phyloP scores from a whole-genome alignment of 2,888 invertebrate species.

The Thalpophila matura region DNA sequence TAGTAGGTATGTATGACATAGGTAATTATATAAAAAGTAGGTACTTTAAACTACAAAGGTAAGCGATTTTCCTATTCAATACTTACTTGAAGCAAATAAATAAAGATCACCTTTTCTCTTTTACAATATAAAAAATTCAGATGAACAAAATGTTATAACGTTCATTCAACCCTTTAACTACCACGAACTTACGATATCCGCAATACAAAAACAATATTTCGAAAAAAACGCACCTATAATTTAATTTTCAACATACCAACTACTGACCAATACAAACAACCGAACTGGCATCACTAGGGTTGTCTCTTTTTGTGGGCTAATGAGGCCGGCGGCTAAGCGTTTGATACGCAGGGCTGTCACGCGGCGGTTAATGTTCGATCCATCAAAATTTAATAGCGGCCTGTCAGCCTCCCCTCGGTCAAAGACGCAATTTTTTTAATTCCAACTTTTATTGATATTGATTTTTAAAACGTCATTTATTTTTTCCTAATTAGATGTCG shows the following conservation, averaged over 20 bases:
- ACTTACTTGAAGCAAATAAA: too few relatives aligned
- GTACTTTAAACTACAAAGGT: too few relatives aligned
- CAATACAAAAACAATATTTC: conserved; percentile 6
- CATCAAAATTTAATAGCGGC: conserved; percentile 77
- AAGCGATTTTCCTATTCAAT: too few relatives aligned
- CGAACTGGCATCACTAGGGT: conserved; percentile 40
- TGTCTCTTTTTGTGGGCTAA: conserved; percentile 70
- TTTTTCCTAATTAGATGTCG: conserved; percentile 51
- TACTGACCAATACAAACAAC: conserved; percentile 32
- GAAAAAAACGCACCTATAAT: background rate
- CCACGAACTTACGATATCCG: background rate
- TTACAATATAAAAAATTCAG: too few relatives aligned
- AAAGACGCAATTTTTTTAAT: conserved; percentile 61
- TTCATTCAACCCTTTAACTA: background rate
- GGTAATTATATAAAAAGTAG: too few relatives aligned
- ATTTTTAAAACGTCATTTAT: conserved; percentile 59
- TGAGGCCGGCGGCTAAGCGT: conserved; percentile 72
- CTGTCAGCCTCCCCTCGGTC: conserved; percentile 54
- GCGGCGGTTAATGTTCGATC: conserved; percentile 73
- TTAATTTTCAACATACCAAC: conserved; percentile 2
- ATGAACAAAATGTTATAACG: too few relatives aligned
- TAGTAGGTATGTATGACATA: too few relatives aligned
- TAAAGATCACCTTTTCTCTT: too few relatives aligned
- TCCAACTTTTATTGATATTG: conserved; percentile 65
- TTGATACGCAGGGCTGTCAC: conserved; percentile 78